Evolutionary conservation across 1,140 invertebrate genomes (phyloP).

Genomic region (Sweltsa coloradensis): DNA sequence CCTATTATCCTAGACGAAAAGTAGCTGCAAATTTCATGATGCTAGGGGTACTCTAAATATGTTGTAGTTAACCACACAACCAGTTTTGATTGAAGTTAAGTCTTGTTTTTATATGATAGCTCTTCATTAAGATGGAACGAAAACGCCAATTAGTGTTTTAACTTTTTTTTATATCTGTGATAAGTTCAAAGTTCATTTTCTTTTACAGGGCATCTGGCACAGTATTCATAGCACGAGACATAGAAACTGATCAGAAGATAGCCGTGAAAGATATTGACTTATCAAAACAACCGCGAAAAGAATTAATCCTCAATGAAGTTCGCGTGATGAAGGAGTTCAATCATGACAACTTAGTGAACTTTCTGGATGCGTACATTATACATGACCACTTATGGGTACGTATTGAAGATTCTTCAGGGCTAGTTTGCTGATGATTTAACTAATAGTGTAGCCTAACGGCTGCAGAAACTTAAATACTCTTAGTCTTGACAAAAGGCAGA

Average conservation of each 20-base stretch:
- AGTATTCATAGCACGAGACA: conserved; percentile 82
- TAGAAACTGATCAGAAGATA: conserved; percentile 61
- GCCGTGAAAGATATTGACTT: conserved; percentile 95
- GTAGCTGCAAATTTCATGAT: too few relatives aligned
- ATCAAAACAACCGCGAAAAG: conserved; percentile 85
- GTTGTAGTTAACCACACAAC: too few relatives aligned
- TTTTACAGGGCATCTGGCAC: conserved; percentile 60
- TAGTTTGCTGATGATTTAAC: too few relatives aligned
- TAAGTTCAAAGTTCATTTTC: conserved; percentile 9
- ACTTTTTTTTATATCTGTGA: background rate
- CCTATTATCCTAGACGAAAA: too few relatives aligned
- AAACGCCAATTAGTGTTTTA: background rate
- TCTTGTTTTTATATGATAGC: too few relatives aligned
- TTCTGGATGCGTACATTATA: conserved; percentile 81
- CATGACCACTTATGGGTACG: conserved; percentile 83
- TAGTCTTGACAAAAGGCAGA: too few relatives aligned
- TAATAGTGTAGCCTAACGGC: too few relatives aligned
- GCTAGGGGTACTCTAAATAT: too few relatives aligned
- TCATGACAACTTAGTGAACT: conserved; percentile 96
- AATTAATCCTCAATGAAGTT: conserved; percentile 90
- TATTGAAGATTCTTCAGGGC: too few relatives aligned
- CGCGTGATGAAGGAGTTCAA: conserved; percentile 85
- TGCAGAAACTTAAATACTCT: too few relatives aligned
- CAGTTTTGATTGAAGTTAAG: too few relatives aligned
- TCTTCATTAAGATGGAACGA: too few relatives aligned